Evolutionary conservation across 2,888 invertebrate genomes (phyloP), one percentile per base, ranked within the genome.

Genomic region (Lasius fuliginosus): DNA sequence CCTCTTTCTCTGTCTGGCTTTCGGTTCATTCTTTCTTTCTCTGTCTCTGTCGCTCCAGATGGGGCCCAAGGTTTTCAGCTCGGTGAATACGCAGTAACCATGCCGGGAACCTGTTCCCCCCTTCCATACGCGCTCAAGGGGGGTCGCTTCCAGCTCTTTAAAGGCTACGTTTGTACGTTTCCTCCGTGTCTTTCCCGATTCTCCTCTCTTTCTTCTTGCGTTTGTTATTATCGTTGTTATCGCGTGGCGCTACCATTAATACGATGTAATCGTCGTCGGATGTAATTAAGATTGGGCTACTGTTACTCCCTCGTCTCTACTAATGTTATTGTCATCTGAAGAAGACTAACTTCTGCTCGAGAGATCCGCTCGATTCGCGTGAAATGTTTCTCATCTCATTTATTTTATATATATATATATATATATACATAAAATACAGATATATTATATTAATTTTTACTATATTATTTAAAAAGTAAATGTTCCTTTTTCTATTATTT

Each of bases 51-150:
- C 36, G 36, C 30, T 75, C 67, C 49, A 83, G 64, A 76, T 81
- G 85, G 85, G 77, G 86, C 84, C 86, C 88, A 89, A 94, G 93
- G 94, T 94, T 94, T 94, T 93, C 93, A 93, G 93, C 93, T 94
- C 92, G 93, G 93, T 93, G 94, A 94, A 94, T 94, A 94, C 92
- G 90, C 92, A 91, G 94, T 94, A 94, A 93, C 94, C 92, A 94
- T 92, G 93, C 93, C 91, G 91, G 92, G 93, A 94, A 94, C 94
- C 94, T 94, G 94, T 94, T 94, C 93, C 91, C 88, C 87, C 88
- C 85, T 33, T 11, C 33, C 23, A 69, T 30, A 42, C 46, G 87
- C 75, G 84, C 84, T 86, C 79, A 84, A 87, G 87, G 86, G 86
- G 88, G 81, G 73, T 85, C 82, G 84, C 82, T 85, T 85, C 75